These are phyloP conservation scores for Onychostruthus taczanowskii DNA, from an alignment of 2,113 vertebrate species.

Conservation along the genomic window DNA sequence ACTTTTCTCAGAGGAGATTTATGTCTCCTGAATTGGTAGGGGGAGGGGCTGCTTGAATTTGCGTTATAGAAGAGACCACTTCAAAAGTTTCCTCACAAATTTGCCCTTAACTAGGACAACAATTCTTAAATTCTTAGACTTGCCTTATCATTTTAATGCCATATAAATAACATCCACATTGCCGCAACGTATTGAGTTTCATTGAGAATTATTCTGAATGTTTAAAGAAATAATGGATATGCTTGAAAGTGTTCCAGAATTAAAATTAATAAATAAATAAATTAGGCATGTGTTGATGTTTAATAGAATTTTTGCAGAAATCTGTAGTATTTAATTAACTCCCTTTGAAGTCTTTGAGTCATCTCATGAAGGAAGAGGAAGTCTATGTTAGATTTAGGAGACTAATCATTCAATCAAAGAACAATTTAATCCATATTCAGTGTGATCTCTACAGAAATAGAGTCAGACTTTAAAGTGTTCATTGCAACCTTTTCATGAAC, in stretches of 20 bases:
- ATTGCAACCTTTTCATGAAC: not conserved
- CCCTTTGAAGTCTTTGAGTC: not conserved
- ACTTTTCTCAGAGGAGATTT: not conserved
- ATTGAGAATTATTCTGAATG: not conserved
- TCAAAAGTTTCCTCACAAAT: not conserved
- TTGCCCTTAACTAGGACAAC: not conserved
- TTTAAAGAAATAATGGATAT: not conserved
- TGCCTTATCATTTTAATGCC: not conserved
- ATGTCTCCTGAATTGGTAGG: rapidly evolving
- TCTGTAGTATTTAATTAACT: not conserved
- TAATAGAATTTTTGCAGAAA: not conserved
- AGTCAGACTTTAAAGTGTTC: not conserved
- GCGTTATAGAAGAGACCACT: too few relatives aligned
- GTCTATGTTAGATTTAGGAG: not conserved
- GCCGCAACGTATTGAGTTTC: not conserved
- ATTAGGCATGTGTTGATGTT: not conserved
- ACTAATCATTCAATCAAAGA: not conserved
- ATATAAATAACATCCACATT: not conserved
- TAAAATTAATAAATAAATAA: not conserved
- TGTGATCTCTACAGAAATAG: not conserved
- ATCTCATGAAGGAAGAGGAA: not conserved
- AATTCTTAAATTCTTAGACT: not conserved
- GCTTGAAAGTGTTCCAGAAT: not conserved
- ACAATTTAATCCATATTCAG: not conserved
- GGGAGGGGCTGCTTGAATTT: not conserved